Percentiles rank a stretch among this genome's conserved stretches.
Conservation (phyloP, 2,113 vertebrate species). For the Pseudorhombus dupliciocellatus region DNA sequence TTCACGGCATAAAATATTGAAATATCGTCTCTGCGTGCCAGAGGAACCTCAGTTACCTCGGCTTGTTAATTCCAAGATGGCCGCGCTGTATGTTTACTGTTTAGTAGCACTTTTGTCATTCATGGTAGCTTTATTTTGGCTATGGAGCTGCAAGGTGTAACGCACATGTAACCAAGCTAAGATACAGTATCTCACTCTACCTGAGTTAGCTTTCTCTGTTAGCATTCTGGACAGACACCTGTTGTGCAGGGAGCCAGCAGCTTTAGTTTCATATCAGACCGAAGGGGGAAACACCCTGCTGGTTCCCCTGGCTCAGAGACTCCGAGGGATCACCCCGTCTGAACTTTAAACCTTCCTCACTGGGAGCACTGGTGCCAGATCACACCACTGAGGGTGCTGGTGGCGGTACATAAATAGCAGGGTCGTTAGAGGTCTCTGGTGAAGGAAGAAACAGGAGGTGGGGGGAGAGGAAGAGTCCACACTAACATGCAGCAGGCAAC, state of each 20-base stretch:
- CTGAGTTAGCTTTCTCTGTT: background rate
- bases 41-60: too few relatives aligned
- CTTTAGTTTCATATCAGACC: background rate
- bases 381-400: background rate
- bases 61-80: too few relatives aligned
- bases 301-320: too few relatives aligned
- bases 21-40: too few relatives aligned
- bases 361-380: background rate
- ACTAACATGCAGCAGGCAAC: slow-evolving; percentile 7
- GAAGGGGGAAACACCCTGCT: background rate
- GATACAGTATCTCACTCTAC: background rate
- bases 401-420: slow-evolving; percentile 18
- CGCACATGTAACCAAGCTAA: too few relatives aligned
- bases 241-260: slow-evolving; percentile 19
- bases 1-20: too few relatives aligned
- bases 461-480: slow-evolving; percentile 24
- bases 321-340: background rate
- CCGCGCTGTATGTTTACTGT: too few relatives aligned
- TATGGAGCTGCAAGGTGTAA: too few relatives aligned
- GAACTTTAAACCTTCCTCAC: slow-evolving; percentile 5
- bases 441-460: background rate
- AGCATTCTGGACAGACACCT: background rate
- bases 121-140: too few relatives aligned
- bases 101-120: too few relatives aligned
- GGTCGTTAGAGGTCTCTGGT: slow-evolving; percentile 2